Evolutionary conservation across 2,888 invertebrate genomes (phyloP).

Genomic region (Boloria selene): DNA sequence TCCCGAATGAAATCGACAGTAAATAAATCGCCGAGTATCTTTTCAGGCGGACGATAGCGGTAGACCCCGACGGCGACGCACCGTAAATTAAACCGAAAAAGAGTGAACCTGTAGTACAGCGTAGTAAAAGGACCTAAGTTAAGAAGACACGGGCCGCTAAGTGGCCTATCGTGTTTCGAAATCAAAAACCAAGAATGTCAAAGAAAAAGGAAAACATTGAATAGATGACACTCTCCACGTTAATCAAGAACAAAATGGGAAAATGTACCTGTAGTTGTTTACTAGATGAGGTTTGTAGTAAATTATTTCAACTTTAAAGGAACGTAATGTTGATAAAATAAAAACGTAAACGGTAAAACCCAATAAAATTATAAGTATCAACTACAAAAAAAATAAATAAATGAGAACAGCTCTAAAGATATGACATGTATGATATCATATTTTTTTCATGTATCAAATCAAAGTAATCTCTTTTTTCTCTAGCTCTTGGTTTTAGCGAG

Average conservation of each 20-base stretch:
- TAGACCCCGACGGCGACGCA: slow-evolving; percentile 64
- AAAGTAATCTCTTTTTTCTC: no score
- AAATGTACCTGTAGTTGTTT: slow-evolving; percentile 41
- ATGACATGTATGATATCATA: no score
- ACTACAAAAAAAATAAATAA: no score
- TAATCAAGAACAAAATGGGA: slow-evolving; percentile 71
- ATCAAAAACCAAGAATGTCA: slow-evolving; percentile 65
- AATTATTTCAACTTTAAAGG: not conserved
- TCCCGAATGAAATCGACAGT: slow-evolving; percentile 68
- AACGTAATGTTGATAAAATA: not conserved
- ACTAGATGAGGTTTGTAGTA: slow-evolving; percentile 3
- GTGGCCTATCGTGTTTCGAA: slow-evolving; percentile 79
- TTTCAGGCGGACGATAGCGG: slow-evolving; percentile 60
- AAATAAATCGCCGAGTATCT: slow-evolving; percentile 69
- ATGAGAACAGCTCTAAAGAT: no score
- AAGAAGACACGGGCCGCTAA: slow-evolving; percentile 76
- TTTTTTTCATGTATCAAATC: no score
- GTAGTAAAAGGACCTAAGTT: slow-evolving; percentile 74
- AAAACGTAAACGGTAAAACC: no score
- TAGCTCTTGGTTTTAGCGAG: no score
- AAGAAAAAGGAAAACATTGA: slow-evolving; percentile 59
- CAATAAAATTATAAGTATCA: no score
- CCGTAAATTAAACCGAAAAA: slow-evolving; percentile 77
- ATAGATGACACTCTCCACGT: slow-evolving; percentile 54
- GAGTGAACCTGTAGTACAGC: slow-evolving; percentile 66